Conservation (phyloP, 2,888 invertebrate genomes). For the Malthinus flaveolus region DNA sequence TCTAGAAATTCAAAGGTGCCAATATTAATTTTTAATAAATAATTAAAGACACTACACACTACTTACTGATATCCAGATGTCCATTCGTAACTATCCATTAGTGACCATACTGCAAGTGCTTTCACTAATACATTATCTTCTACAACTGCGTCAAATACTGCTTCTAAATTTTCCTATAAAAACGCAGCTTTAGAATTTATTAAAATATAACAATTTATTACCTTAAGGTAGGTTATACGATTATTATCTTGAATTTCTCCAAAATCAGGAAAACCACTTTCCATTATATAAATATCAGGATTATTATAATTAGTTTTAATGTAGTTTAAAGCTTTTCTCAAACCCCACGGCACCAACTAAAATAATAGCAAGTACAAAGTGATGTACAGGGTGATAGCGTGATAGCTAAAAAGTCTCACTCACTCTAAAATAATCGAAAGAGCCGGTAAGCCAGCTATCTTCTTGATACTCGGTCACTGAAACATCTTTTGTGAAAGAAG, state of each 20-base stretch:
- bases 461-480: slow-evolving; percentile 28
- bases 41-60: neutral
- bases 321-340: slow-evolving; percentile 66
- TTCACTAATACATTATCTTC: slow-evolving; percentile 41
- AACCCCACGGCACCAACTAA: slow-evolving; percentile 60
- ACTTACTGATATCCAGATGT: slow-evolving; percentile 65
- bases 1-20: slow-evolving; percentile 49
- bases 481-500: slow-evolving; percentile 31
- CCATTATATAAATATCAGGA: slow-evolving; percentile 62
- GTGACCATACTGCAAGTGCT: slow-evolving; percentile 65
- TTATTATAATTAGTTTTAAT: slow-evolving; percentile 63
- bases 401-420: slow-evolving; percentile 33
- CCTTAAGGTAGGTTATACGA: slow-evolving; percentile 27
- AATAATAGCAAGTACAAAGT: neutral
- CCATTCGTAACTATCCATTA: slow-evolving; percentile 69
- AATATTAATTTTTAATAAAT: neutral
- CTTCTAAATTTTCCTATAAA: slow-evolving; percentile 30
- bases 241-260: slow-evolving; percentile 19
- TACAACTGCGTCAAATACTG: slow-evolving; percentile 38
- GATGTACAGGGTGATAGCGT: neutral
- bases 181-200: neutral
- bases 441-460: slow-evolving; percentile 36
- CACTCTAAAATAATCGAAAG: slow-evolving; percentile 21
- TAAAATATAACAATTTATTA: slow-evolving; percentile 3
- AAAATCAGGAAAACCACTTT: slow-evolving; percentile 56